Conservation (phyloP, 2,797 vertebrate species). For the Aeoliscus strigatus region DNA sequence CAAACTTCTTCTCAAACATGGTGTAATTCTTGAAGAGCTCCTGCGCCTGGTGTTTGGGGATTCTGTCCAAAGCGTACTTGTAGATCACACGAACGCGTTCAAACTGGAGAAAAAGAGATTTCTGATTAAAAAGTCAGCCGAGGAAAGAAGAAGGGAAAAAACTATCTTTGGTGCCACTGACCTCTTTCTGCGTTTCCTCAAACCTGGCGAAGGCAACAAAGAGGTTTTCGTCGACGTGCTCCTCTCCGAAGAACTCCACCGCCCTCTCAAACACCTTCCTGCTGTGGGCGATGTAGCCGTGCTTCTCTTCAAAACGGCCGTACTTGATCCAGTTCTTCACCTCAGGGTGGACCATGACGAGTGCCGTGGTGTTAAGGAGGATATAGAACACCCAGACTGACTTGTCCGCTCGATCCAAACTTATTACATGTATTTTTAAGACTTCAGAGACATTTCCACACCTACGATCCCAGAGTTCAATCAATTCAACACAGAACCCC, state of each 20-base stretch:
- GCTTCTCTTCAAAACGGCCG: slow-evolving; percentile 95
- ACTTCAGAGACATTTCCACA: no score
- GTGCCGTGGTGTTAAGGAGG: slow-evolving; percentile 76
- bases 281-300: slow-evolving; percentile 86
- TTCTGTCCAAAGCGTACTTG: slow-evolving; percentile 92
- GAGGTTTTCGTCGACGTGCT: slow-evolving; percentile 87
- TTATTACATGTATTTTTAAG: no score
- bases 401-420: no score
- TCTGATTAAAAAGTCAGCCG: no score
- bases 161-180: slow-evolving; percentile 29
- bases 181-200: slow-evolving; percentile 97
- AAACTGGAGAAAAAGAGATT: slow-evolving; percentile 73
- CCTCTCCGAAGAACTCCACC: slow-evolving; percentile 94
- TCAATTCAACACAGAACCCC: no score
- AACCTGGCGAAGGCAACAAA: slow-evolving; percentile 95
- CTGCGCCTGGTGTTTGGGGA: slow-evolving; percentile 92
- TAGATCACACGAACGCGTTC: slow-evolving; percentile 96
- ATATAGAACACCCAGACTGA: no score
- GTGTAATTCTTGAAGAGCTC: slow-evolving; percentile 98
- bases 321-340: slow-evolving; percentile 99
- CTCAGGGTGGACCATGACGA: slow-evolving; percentile 91
- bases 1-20: slow-evolving; percentile 97
- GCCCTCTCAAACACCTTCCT: slow-evolving; percentile 91
- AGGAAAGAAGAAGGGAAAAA: no score
- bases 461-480: no score